phyloP scores from a whole-genome alignment of 2,113 vertebrate genomes.

The Polypterus senegalus region DNA sequence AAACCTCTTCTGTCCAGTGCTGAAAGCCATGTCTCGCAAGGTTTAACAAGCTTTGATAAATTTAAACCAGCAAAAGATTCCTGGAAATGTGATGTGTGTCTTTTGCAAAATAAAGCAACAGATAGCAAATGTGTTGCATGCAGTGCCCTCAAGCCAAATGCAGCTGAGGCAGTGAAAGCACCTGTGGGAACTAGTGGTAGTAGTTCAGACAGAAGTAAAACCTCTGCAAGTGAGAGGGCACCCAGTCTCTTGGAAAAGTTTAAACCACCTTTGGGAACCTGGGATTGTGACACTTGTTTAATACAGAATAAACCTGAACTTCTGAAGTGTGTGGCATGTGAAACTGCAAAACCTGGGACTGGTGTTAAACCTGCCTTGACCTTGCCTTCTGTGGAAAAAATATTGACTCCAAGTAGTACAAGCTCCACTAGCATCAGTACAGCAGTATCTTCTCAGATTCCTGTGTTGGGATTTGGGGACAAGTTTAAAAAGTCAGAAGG shows the following conservation, averaged over 20 bases:
- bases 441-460: conserved; percentile 27
- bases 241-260: conserved; percentile 63
- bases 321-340: conserved; percentile 85
- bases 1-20: conserved; percentile 40
- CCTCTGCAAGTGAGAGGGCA: conserved; percentile 29
- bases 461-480: conserved; percentile 63
- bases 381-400: conserved; percentile 48
- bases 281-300: conserved; percentile 95
- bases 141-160: conserved; percentile 40
- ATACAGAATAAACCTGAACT: conserved; percentile 82
- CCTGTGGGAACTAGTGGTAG: not conserved
- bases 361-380: conserved; percentile 69
- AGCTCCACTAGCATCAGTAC: conserved; percentile 25
- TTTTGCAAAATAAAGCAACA: conserved; percentile 60
- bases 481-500: conserved; percentile 80
- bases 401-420: conserved; percentile 29
- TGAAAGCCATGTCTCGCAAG: conserved; percentile 25
- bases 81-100: conserved; percentile 61
- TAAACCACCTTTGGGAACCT: conserved; percentile 57
- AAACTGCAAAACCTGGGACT: conserved; percentile 84
- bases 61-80: conserved; percentile 52
- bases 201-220: conserved; percentile 25
- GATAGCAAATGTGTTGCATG: conserved; percentile 70
- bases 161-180: conserved; percentile 30
- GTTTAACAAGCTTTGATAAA: conserved; percentile 22